These are phyloP conservation scores for Florisuga fusca DNA, from an alignment of 2,797 vertebrate species.

Conservation along the genomic window DNA sequence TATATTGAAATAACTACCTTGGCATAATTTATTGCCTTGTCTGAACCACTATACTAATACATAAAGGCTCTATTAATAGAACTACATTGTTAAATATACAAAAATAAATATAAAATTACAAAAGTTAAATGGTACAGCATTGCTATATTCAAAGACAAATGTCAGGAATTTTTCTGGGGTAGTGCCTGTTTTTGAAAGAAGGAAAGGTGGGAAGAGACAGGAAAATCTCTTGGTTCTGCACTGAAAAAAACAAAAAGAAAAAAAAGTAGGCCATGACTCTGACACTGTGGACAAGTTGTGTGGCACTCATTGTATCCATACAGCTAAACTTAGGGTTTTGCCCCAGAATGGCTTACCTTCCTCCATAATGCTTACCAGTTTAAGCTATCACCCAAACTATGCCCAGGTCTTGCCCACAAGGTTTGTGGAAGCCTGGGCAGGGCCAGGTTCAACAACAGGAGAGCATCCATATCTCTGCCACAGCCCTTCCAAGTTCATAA, in stretches of 20 bases:
- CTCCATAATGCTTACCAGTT: background rate
- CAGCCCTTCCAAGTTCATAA: background rate
- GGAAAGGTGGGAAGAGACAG: background rate
- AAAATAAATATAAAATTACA: background rate
- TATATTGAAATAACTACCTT: background rate
- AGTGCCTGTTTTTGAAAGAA: background rate
- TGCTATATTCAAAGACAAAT: background rate
- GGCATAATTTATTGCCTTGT: background rate
- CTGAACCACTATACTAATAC: background rate
- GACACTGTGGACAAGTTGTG: background rate
- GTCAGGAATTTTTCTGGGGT: background rate
- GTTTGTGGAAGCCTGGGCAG: background rate
- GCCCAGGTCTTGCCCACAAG: too few relatives aligned
- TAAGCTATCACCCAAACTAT: background rate
- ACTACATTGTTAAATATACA: background rate
- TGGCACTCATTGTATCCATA: background rate
- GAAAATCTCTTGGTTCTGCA: background rate
- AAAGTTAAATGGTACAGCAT: background rate
- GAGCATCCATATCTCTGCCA: too few relatives aligned
- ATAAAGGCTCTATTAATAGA: background rate
- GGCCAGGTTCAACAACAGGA: background rate
- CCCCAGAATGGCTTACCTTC: background rate
- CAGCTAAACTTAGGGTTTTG: accelerated
- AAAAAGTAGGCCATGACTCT: background rate
- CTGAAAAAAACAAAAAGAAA: background rate